Base-by-base conservation (phyloP, 2,113 vertebrate genomes). In the Tupaia chinensis region DNA sequence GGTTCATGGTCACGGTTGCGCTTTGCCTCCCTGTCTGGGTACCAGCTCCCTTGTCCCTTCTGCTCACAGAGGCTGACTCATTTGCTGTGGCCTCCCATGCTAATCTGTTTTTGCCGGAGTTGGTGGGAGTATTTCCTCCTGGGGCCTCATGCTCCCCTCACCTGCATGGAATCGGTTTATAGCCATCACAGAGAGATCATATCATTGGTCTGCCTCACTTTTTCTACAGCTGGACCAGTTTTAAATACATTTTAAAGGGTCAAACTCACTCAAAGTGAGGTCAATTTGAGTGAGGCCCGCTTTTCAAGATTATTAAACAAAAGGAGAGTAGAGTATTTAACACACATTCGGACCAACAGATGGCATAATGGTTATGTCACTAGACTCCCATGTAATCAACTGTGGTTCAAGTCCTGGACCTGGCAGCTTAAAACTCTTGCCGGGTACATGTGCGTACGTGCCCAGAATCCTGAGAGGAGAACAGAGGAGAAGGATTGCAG, bases 61-160 rank as follows among this genome's bases (percentile, higher is more conserved):
- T 73, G 53, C 53, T 73, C 6, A 7, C 5, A 0, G 1, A 0
- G 4, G 17, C 9, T 0, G 0, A 58, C 25, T 22, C 5, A 1
- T 53, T 84, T 25, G 44, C 44, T 5, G 44, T 44, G 44, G 44
- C 44, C 44, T 44, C 44, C 44, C 44, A 44, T 44, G 44, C 44
- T 44, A 44, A 44, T 44, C 44, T 44, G 44, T 44, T 44, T 44
- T 44, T 44, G 44, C 44, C 44, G 44, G 44, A 44, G 44, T 58
- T 9, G 25, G 22, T 13, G 7, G 23, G 16, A 1, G 2, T 72
- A 3, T 34, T 89, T 66, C 56, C 34, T 66, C 34, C n/a, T 19
- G 61, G 72, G 17, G 8, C 22, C 23, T 11, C 27, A 22, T 23
- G 12, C 63, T 65, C 12, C 34, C n/a, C 69, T 92, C 29, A 23